Base-by-base conservation (phyloP, 2,113 vertebrate species). In the Oostethus manadensis region DNA sequence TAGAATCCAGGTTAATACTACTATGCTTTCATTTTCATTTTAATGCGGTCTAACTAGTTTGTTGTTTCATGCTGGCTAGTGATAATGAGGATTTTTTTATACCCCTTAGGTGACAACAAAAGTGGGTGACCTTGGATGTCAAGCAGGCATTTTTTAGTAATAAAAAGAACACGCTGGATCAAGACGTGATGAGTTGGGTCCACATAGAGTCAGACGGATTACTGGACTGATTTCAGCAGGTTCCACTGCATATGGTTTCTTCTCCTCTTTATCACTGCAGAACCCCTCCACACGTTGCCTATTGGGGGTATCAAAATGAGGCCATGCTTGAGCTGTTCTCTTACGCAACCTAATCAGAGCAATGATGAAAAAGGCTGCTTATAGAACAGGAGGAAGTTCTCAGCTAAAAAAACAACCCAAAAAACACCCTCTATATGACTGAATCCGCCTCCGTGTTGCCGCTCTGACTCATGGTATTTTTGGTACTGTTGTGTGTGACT, bases 311-410 rank as follows among this genome's bases (percentile, higher is more conserved):
- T 17, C 22, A 44, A 83, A 87, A 86, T 67, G 82, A 86, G 86
- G 83, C 77, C 77, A 83, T 20, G 74, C 79, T 73, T 73, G 58
- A 66, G 59, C 53, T 58, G 66, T 70, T 73, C 71, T 75, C 71
- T 84, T 84, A 79, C 57, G 84, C 72, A 80, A 80, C 79, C 75
- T 82, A 78, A 84, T 79, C 81, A 84, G 71, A 73, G 74, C 66
- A 64, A 68, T 79, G 84, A 84, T 65, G 76, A 72, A 55, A 69
- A 66, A 69, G 16, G 75, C 73, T 73, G 68, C 76, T 66, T 68
- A 60, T 64, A 61, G 66, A 67, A 61, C 58, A 56, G 63, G 54
- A 76, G 71, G 63, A 77, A 71, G 71, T 65, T 78, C 70, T 64
- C 29, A 10, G 59, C 59, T 64, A 64, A 70, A 49, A 58, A 18